phyloP scores from a whole-genome alignment of 2,888 invertebrate species.

The Gandaritis pyraliata region DNA sequence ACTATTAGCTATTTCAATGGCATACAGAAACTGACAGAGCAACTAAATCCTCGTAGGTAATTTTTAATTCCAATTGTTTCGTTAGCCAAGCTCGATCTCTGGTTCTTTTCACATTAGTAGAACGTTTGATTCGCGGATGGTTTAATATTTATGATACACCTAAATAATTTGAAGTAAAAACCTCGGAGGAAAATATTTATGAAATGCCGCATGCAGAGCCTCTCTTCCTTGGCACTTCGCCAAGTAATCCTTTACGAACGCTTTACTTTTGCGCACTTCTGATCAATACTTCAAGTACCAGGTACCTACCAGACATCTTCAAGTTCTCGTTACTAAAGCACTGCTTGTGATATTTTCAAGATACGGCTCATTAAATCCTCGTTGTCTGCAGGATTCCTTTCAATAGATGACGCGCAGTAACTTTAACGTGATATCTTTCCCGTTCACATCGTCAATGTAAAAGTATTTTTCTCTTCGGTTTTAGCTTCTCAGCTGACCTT shows the following conservation, averaged over 20 bases:
- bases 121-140: constrained; percentile 3
- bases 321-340: constrained; percentile 1
- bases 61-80: constrained; percentile 1
- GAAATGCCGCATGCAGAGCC: constrained; percentile 36
- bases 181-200: constrained; percentile 22
- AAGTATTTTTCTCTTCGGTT: not conserved
- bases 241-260: constrained; percentile 33
- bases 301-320: constrained; percentile 25
- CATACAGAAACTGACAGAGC: constrained; percentile 36
- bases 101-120: no score
- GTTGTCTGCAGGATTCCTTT: constrained; percentile 8
- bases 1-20: constrained; percentile 68
- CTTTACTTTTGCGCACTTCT: constrained; percentile 30
- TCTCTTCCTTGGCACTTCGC: constrained; percentile 33
- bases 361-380: constrained; percentile 16
- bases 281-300: constrained; percentile 40
- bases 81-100: not conserved
- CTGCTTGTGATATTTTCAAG: constrained; percentile 16
- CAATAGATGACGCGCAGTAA: not conserved
- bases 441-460: no score
- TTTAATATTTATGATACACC: not conserved
- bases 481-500: constrained; percentile 19
- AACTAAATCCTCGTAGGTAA: not conserved
- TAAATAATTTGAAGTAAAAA: constrained; percentile 12
- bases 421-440: not conserved